Conservation (phyloP, 2,888 invertebrate species). For the Pteria penguin region DNA sequence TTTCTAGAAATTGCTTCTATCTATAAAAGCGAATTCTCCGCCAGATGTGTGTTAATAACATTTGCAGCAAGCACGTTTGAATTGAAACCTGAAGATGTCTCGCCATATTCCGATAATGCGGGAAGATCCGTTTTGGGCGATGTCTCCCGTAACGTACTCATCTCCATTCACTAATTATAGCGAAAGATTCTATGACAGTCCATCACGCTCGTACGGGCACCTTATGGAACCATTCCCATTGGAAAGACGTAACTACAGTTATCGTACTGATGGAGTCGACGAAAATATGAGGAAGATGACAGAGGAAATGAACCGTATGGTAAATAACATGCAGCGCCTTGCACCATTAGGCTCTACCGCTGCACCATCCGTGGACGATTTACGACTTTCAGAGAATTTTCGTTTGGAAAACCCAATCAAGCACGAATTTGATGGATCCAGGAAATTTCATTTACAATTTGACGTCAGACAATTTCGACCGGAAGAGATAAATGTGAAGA, state of each 20-base stretch:
- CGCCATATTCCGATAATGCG: background rate
- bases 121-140: background rate
- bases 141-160: background rate
- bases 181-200: background rate
- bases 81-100: background rate
- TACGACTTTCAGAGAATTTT: conserved; percentile 64
- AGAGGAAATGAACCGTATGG: conserved; percentile 52
- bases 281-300: conserved; percentile 48
- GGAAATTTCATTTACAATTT: conserved; percentile 92
- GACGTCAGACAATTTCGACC: conserved; percentile 97
- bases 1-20: no score
- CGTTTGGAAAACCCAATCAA: conserved; percentile 69
- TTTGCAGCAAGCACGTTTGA: no score
- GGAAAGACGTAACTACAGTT: background rate
- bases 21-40: no score
- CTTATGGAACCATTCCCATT: background rate
- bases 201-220: no score
- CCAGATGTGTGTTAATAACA: no score
- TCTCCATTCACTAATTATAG: background rate
- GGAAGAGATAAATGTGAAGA: conserved; percentile 99
- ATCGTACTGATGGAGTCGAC: background rate
- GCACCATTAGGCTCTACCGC: conserved; percentile 28
- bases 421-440: conserved; percentile 87
- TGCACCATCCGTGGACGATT: conserved; percentile 51
- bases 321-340: conserved; percentile 33